phyloP scores from a whole-genome alignment of 2,797 vertebrate genomes.

The Triplophysa yarkandensis region DNA sequence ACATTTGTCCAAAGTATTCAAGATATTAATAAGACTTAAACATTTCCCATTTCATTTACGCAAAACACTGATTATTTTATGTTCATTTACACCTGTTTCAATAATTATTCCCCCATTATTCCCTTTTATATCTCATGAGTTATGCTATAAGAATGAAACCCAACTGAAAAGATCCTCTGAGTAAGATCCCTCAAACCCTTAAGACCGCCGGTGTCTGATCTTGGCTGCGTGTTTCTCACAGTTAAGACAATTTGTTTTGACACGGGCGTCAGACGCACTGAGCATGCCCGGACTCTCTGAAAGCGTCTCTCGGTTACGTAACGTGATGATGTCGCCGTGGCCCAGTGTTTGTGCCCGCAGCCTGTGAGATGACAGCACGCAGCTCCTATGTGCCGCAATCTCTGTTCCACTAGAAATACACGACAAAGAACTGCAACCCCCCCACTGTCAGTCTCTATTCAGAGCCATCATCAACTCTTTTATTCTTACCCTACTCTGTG shows the following conservation, averaged over 20 bases:
- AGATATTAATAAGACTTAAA: too few relatives aligned
- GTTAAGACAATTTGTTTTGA: conserved; percentile 77
- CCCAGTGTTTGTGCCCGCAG: conserved; percentile 62
- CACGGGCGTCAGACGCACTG: conserved; percentile 69
- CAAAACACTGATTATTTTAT: too few relatives aligned
- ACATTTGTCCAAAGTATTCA: neutral
- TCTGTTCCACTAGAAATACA: neutral
- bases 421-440: neutral
- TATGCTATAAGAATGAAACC: too few relatives aligned
- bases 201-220: conserved; percentile 67
- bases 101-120: too few relatives aligned
- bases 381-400: conserved; percentile 58
- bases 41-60: too few relatives aligned
- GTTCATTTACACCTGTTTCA: too few relatives aligned
- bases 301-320: conserved; percentile 74
- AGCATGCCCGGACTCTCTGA: conserved; percentile 71
- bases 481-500: too few relatives aligned
- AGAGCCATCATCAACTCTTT: neutral
- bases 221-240: conserved; percentile 63
- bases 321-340: conserved; percentile 66
- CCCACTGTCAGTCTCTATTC: neutral
- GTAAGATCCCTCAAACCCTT: conserved; percentile 59
- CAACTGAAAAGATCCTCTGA: too few relatives aligned
- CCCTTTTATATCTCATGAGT: too few relatives aligned
- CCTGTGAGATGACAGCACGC: conserved; percentile 65